Percentiles rank a stretch among this genome's conserved stretches.
phyloP scores from a whole-genome alignment of 2,888 invertebrate species.

The Lacanobia wlatinum region DNA sequence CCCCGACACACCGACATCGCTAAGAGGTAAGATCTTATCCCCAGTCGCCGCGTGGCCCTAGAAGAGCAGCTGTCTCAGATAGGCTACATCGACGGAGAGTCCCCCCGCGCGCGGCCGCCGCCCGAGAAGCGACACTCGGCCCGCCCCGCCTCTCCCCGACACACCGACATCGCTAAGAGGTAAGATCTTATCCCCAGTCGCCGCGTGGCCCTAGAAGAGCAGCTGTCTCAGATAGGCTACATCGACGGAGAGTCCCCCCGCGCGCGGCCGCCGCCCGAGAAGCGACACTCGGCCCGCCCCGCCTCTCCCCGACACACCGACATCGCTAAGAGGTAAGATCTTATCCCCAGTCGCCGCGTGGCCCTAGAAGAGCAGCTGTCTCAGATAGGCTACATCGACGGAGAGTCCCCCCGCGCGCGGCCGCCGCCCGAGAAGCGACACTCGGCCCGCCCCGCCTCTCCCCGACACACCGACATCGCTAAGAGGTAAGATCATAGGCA shows the following conservation, averaged over 20 bases:
- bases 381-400: conserved; percentile 95
- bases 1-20: conserved; percentile 70
- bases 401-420: conserved; percentile 83
- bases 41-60: conserved; percentile 91
- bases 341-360: conserved; percentile 85
- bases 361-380: conserved; percentile 95
- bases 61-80: conserved; percentile 95
- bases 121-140: conserved; percentile 44
- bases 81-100: conserved; percentile 94
- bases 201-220: conserved; percentile 94
- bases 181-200: conserved; percentile 66
- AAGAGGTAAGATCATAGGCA: conserved; percentile 77
- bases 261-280: conserved; percentile 69
- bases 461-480: conserved; percentile 69
- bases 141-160: too few relatives aligned
- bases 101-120: conserved; percentile 75
- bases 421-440: conserved; percentile 65
- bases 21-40: conserved; percentile 71
- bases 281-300: conserved; percentile 63
- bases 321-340: conserved; percentile 76
- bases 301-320: conserved; percentile 65
- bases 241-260: conserved; percentile 92
- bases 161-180: too few relatives aligned
- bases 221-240: conserved; percentile 94
- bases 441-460: conserved; percentile 65